Evolutionary conservation across 92 coral and sea anemone species (phyloP).

Genomic region (Porites cylindrica): DNA sequence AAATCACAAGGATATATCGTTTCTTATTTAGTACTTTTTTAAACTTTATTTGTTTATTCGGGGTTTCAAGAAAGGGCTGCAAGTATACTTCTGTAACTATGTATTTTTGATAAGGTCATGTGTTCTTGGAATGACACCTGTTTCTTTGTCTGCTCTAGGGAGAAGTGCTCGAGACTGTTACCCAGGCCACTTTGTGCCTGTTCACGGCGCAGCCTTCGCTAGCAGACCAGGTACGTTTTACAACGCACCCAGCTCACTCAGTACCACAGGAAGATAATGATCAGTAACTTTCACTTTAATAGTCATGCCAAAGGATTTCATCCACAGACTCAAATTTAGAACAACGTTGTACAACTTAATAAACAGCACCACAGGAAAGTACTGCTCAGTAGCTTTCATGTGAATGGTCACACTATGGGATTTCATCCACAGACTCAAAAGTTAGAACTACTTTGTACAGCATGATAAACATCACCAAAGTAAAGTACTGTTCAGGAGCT

Average conservation of each 20-base stretch:
- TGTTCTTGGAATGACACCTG: background rate
- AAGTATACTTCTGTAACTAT: too few species aligned
- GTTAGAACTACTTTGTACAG: background rate
- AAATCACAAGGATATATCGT: too few species aligned
- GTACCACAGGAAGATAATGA: background rate
- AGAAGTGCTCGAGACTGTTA: slow-evolving; percentile 84
- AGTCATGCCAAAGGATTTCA: background rate
- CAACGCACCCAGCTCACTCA: background rate
- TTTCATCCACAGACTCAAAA: too few species aligned
- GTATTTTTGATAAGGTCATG: background rate
- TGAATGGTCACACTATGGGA: too few species aligned
- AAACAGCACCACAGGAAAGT: too few species aligned
- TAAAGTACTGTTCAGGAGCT: too few species aligned
- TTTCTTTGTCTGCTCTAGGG: slow-evolving; percentile 60
- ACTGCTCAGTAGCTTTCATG: too few species aligned
- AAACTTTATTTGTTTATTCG: too few species aligned
- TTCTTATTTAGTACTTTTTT: too few species aligned
- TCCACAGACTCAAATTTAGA: background rate
- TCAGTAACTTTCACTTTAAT: background rate
- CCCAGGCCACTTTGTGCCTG: slow-evolving; percentile 91
- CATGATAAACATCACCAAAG: background rate
- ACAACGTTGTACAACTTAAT: too few species aligned
- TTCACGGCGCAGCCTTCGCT: slow-evolving; percentile 89
- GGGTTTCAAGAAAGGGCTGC: too few species aligned
- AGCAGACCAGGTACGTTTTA: slow-evolving; percentile 86